These are phyloP conservation scores for Drosophila kepulauana DNA, from an alignment of 1,140 invertebrate species.

Conservation along the genomic window DNA sequence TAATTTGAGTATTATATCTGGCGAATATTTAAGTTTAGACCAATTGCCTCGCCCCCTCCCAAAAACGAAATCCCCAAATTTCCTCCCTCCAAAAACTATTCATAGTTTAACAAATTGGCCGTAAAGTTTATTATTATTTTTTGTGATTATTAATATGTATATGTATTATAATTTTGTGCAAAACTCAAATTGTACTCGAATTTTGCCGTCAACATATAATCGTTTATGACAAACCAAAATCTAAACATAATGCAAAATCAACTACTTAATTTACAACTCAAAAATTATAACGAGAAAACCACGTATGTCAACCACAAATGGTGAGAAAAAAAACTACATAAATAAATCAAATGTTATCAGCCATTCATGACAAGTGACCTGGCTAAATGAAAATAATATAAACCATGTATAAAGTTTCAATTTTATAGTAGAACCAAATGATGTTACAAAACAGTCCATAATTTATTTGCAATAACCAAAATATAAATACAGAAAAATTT, in stretches of 20 bases:
- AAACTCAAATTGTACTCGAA: constrained; percentile 35
- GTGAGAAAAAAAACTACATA: constrained; percentile 17
- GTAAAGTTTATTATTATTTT: constrained; percentile 59
- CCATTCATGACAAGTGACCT: constrained; percentile 4
- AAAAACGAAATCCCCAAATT: too few relatives aligned
- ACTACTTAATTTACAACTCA: constrained; percentile 53
- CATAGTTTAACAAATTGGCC: constrained; percentile 62
- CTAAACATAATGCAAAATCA: constrained; percentile 26
- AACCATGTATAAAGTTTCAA: neutral
- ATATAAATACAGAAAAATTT: constrained; percentile 15
- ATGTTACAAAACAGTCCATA: constrained; percentile 22
- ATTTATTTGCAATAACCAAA: constrained; percentile 44
- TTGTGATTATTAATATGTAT: constrained; percentile 62
- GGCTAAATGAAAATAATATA: neutral
- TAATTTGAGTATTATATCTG: constrained; percentile 79
- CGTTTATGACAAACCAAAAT: constrained; percentile 49
- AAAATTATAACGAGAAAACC: constrained; percentile 48
- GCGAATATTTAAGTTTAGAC: constrained; percentile 78
- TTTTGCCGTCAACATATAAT: constrained; percentile 37
- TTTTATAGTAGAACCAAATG: neutral
- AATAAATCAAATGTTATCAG: constrained; percentile 28
- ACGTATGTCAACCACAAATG: constrained; percentile 15
- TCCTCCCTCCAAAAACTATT: constrained; percentile 30
- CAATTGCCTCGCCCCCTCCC: constrained; percentile 52
- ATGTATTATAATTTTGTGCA: constrained; percentile 62